Conservation (phyloP, 37 sponge, comb jelly and placozoan species). For the Spongilla lacustris region DNA sequence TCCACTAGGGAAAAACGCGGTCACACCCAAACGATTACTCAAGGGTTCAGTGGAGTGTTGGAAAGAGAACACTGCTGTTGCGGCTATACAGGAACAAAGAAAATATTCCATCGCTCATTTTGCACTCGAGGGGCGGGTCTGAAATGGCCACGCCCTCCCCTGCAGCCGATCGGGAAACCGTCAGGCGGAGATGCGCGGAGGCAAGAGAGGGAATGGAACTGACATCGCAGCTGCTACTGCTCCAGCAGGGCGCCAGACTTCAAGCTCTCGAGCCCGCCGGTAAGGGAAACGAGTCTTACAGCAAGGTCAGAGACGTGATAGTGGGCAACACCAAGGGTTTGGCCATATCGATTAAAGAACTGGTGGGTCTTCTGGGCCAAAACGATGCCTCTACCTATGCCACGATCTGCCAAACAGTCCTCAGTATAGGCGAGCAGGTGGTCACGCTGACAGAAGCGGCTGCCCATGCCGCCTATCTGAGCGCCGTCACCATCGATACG, state of each 20-base stretch:
- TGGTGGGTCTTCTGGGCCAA: conserved; percentile 36
- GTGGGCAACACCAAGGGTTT: conserved; percentile 74
- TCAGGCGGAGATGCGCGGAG: neutral
- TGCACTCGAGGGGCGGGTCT: neutral
- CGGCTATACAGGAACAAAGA: too few species aligned
- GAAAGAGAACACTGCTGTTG: neutral
- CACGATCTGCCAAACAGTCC: conserved; percentile 14
- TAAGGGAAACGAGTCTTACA: conserved; percentile 19
- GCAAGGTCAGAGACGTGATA: conserved; percentile 63
- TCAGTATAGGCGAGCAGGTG: conserved; percentile 61
- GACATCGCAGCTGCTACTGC: neutral
- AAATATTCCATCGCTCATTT: too few species aligned
- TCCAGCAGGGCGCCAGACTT: neutral
- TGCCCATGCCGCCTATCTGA: conserved; percentile 76
- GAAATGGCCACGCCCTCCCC: neutral
- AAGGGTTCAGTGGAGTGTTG: neutral
- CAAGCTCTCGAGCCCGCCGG: conserved; percentile 62
- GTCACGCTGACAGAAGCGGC: conserved; percentile 75
- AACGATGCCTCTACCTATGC: conserved; percentile 10
- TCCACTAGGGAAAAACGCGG: neutral
- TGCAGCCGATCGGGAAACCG: neutral
- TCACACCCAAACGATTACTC: neutral
- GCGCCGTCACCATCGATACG: conserved; percentile 43
- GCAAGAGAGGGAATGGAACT: neutral
- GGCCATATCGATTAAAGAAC: conserved; percentile 55